phyloP scores from a whole-genome alignment of 2,113 vertebrate genomes.

The Tretioscincus oriximinensis region DNA sequence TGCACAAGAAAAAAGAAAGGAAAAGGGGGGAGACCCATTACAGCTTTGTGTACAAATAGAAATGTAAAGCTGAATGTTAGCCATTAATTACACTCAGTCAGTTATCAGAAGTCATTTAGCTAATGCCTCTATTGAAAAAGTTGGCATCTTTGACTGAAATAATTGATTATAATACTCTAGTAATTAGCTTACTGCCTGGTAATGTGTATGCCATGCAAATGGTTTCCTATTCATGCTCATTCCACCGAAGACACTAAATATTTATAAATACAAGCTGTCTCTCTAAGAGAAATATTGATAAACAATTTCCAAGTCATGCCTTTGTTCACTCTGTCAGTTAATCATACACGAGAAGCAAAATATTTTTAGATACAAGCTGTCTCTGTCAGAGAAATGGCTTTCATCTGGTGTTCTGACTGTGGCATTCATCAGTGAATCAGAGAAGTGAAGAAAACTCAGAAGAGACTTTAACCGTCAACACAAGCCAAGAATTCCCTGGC shows the following conservation, averaged over 20 bases:
- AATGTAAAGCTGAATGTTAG: conserved; percentile 38
- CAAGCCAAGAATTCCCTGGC: not conserved
- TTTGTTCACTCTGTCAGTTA: conserved; percentile 58
- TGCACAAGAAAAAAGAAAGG: not conserved
- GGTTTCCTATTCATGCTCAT: conserved; percentile 50
- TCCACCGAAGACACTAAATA: conserved; percentile 55
- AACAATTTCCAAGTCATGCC: conserved; percentile 52
- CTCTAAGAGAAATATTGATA: conserved; percentile 50
- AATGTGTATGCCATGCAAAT: conserved; percentile 24
- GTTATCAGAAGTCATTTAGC: conserved; percentile 53
- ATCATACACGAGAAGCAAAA: conserved; percentile 53
- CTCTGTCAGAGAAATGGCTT: conserved; percentile 56
- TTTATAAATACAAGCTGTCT: conserved; percentile 56
- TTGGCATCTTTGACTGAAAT: conserved; percentile 39
- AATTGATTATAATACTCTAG: conserved; percentile 49
- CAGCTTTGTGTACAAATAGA: conserved; percentile 20
- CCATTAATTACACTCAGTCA: conserved; percentile 38
- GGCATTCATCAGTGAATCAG: conserved; percentile 44
- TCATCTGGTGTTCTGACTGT: conserved; percentile 52
- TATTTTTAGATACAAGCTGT: conserved; percentile 60
- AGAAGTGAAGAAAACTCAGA: conserved; percentile 49
- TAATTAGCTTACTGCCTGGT: conserved; percentile 52
- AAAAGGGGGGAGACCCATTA: not conserved
- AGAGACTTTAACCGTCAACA: conserved; percentile 47
- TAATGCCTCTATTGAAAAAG: conserved; percentile 50